Evolutionary conservation across 2,888 invertebrate genomes (phyloP).

Genomic region (Lasiommata megera): DNA sequence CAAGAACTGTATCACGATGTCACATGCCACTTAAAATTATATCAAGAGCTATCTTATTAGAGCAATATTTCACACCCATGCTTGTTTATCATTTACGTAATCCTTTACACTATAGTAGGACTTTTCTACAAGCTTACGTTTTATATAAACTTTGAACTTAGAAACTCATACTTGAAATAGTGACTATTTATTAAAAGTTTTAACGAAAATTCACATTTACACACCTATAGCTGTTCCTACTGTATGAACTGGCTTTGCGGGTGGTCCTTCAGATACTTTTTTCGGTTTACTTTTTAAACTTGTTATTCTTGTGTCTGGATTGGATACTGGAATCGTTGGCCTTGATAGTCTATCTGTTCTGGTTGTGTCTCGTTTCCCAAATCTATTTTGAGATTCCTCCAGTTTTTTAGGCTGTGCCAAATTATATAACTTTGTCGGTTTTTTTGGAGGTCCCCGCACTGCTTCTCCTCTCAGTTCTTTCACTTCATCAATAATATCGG

Average conservation of each 20-base stretch:
- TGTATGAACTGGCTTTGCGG: conserved; percentile 38
- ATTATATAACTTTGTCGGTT: conserved; percentile 52
- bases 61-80: too few species aligned
- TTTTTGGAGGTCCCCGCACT: conserved; percentile 63
- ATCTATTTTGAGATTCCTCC: conserved; percentile 53
- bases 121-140: too few species aligned
- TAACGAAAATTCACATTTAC: conserved; percentile 60
- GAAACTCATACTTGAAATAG: neutral
- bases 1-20: too few species aligned
- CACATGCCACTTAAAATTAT: too few species aligned
- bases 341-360: conserved; percentile 48
- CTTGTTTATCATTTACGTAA: too few species aligned
- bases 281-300: conserved; percentile 35
- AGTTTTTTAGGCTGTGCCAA: conserved; percentile 68
- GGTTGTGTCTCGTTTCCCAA: conserved; percentile 50
- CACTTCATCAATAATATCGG: conserved; percentile 63
- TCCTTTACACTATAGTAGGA: too few species aligned
- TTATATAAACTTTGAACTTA: too few species aligned
- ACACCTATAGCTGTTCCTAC: conserved; percentile 58
- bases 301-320: conserved; percentile 32
- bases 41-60: too few species aligned
- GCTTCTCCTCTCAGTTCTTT: conserved; percentile 73
- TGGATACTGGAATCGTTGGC: conserved; percentile 33
- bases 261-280: conserved; percentile 33
- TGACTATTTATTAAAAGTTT: neutral